A percentile compares a stretch with the other conserved stretches of the same genome.
Conservation (phyloP, 2,888 invertebrate species). For the Lomographa bimaculata region DNA sequence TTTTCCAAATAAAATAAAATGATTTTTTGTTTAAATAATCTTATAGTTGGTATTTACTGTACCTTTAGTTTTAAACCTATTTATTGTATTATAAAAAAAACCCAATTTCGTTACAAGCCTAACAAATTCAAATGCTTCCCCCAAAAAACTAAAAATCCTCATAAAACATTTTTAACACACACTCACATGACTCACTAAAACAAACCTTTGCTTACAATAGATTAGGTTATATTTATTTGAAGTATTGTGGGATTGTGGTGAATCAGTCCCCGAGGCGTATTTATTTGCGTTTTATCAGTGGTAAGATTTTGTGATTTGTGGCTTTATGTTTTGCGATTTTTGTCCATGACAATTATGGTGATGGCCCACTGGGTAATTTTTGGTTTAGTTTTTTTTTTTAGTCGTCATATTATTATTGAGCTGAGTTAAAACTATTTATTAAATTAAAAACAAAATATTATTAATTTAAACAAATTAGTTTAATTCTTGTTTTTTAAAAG, state of each 20-base stretch:
- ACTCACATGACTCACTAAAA: constrained; percentile 52
- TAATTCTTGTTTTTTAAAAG: no score
- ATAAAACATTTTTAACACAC: constrained; percentile 26
- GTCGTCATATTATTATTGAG: no score
- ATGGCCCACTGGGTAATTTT: constrained; percentile 31
- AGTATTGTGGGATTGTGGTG: constrained; percentile 59
- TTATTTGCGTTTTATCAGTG: constrained; percentile 69
- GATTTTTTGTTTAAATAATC: no score
- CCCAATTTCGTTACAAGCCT: no score
- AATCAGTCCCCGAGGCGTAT: constrained; percentile 70
- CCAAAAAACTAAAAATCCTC: constrained; percentile 24
- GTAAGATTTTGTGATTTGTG: constrained; percentile 64
- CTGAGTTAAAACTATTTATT: background rate
- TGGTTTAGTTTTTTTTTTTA: no score
- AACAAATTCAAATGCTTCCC: constrained; percentile 15
- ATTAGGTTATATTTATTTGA: constrained; percentile 68
- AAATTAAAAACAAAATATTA: no score
- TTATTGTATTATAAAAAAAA: no score
- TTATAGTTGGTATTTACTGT: no score
- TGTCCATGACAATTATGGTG: constrained; percentile 21
- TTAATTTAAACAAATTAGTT: no score
- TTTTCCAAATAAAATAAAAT: no score
- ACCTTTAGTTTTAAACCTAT: no score
- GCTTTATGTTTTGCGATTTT: constrained; percentile 26
- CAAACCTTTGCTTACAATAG: constrained; percentile 51